Conservation (phyloP, 2,113 vertebrate genomes). For the Catharus bicknelli region DNA sequence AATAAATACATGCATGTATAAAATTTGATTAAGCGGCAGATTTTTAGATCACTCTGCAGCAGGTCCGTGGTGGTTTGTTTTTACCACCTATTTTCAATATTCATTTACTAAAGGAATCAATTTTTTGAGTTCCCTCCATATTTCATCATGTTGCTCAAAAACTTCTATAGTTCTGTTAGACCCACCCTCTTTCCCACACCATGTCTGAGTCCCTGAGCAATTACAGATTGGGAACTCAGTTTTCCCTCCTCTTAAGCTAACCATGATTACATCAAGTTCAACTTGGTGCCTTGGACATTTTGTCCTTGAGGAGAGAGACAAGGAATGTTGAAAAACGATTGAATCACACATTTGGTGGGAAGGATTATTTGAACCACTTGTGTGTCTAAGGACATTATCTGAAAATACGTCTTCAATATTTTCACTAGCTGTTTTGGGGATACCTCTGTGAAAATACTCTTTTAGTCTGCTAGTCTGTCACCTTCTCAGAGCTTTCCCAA, state of each 20-base stretch:
- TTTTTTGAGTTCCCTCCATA: neutral
- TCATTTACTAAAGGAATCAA: neutral
- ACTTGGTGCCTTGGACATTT: neutral
- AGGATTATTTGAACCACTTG: neutral
- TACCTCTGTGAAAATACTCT: neutral
- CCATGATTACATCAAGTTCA: neutral
- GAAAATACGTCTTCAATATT: neutral
- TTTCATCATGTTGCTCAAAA: neutral
- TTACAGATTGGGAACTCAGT: neutral
- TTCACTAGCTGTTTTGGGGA: neutral
- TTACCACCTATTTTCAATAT: neutral
- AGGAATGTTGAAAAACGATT: neutral
- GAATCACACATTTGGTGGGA: neutral
- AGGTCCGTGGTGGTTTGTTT: neutral
- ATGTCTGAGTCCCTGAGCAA: neutral
- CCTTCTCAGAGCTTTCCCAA: neutral
- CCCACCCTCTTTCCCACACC: neutral
- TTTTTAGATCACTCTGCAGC: neutral
- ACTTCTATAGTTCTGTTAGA: neutral
- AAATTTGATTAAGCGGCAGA: fast-evolving
- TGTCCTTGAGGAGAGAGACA: neutral
- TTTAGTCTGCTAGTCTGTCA: neutral
- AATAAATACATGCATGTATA: neutral
- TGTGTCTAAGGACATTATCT: neutral
- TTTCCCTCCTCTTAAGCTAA: neutral